Percentiles rank a stretch among this genome's conserved stretches.
Conservation (phyloP, 2,888 invertebrate species). For the Leptinotarsa rubiginosa region DNA sequence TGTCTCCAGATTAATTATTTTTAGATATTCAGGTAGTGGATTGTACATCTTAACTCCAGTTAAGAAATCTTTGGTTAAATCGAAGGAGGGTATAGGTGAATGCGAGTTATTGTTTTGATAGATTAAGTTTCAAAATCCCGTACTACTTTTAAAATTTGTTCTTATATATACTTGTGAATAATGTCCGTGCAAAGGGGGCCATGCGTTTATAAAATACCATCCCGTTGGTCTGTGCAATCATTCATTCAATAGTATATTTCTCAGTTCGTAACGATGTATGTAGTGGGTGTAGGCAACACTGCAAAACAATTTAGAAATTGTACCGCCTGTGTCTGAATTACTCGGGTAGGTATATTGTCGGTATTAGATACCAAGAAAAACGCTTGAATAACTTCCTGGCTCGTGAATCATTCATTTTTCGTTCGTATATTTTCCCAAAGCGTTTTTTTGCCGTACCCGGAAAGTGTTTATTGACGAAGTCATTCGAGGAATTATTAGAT, state of each 20-base stretch:
- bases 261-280: neutral
- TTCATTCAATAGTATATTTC: neutral
- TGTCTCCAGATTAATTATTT: too few relatives aligned
- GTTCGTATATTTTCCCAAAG: neutral
- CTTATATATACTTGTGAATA: too few relatives aligned
- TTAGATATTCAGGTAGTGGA: too few relatives aligned
- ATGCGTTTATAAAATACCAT: too few relatives aligned
- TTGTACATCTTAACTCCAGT: too few relatives aligned
- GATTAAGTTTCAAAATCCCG: too few relatives aligned
- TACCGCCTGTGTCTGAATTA: neutral
- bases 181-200: too few relatives aligned
- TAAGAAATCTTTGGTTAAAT: too few relatives aligned
- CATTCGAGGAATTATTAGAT: neutral
- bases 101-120: too few relatives aligned
- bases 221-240: too few relatives aligned
- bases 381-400: constrained; percentile 1
- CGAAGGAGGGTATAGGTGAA: too few relatives aligned
- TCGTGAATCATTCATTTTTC: constrained; percentile 11
- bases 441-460: neutral
- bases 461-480: neutral
- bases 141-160: too few relatives aligned
- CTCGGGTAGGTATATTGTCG: neutral
- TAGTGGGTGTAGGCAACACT: neutral
- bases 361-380: constrained; percentile 6
- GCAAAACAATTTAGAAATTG: constrained; percentile 2